A percentile compares a stretch with the other conserved stretches of the same genome.
Conservation (phyloP, 2,113 vertebrate genomes). For the Forbesichthys agassizii region DNA sequence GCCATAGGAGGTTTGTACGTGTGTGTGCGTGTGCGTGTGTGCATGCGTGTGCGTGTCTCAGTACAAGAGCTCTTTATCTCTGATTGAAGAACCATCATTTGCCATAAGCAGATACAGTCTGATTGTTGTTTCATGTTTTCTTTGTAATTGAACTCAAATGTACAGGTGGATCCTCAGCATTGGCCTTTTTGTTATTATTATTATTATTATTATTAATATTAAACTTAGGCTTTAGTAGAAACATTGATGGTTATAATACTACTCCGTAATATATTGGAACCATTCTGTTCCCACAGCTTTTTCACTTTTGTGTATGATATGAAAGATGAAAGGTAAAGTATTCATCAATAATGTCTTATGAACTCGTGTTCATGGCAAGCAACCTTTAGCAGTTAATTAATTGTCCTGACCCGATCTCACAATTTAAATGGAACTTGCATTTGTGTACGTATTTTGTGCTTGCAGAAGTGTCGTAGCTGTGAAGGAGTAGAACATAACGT, state of each 20-base stretch:
- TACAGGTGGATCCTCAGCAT: constrained; percentile 25
- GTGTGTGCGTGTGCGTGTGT: not conserved
- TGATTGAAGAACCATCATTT: constrained; percentile 33
- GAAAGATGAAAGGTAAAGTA: no score
- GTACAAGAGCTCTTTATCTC: constrained; percentile 31
- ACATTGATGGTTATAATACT: constrained; percentile 32
- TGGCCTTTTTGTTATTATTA: constrained; percentile 7
- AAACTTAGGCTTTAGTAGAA: constrained; percentile 37
- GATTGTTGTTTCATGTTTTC: constrained; percentile 39
- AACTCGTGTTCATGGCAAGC: not conserved
- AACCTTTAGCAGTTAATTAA: not conserved
- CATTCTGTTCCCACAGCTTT: no score
- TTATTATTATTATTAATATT: no score
- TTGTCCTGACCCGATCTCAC: not conserved
- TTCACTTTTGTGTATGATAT: no score
- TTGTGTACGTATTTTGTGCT: not conserved
- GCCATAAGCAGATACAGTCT: not conserved
- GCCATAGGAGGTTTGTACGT: not conserved
- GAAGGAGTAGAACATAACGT: not conserved
- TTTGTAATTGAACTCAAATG: constrained; percentile 9
- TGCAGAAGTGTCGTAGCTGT: not conserved
- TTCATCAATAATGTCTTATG: not conserved
- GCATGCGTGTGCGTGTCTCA: not conserved
- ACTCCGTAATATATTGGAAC: not conserved
- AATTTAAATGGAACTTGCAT: not conserved